Evolutionary conservation across 92 coral and sea anemone genomes (phyloP).

Genomic region (Pocillopora grandis): DNA sequence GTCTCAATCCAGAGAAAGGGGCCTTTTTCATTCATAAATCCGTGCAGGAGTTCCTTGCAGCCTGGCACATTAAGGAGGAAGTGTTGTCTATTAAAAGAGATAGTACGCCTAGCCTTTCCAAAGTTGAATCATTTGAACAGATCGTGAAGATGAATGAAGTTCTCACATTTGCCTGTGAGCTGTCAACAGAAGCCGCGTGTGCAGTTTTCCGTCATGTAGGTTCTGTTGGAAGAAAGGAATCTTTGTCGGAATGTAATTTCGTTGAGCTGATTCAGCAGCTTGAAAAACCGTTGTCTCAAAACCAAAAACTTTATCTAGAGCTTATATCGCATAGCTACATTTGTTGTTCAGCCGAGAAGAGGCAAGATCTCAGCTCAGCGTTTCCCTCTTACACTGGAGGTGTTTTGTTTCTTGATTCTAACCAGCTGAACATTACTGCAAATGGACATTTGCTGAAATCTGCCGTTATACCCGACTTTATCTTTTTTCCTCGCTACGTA

Average conservation of each 20-base stretch:
- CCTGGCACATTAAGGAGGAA: not conserved
- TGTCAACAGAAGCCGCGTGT: slow-evolving; percentile 2
- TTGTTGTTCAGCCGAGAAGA: not conserved
- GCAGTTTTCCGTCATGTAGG: not conserved
- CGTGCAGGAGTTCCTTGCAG: slow-evolving; percentile 7
- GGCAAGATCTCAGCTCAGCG: not conserved
- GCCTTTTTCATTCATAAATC: too few species aligned
- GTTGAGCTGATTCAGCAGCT: too few species aligned
- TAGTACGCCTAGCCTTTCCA: not conserved
- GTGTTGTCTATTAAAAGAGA: not conserved
- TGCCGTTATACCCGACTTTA: not conserved
- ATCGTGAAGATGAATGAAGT: not conserved
- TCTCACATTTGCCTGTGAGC: not conserved
- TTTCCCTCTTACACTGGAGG: not conserved
- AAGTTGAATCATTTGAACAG: not conserved
- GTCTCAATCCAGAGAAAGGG: not conserved
- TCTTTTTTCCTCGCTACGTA: not conserved
- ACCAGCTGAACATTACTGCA: not conserved
- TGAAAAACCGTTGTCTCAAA: too few species aligned
- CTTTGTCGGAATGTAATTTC: not conserved
- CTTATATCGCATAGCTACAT: not conserved
- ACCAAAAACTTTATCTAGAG: not conserved
- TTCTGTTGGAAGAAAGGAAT: not conserved
- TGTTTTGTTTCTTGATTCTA: not conserved
- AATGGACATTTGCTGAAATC: not conserved